These are phyloP conservation scores for Uropetala carovei DNA, from an alignment of 2,888 invertebrate species.

Conservation along the genomic window DNA sequence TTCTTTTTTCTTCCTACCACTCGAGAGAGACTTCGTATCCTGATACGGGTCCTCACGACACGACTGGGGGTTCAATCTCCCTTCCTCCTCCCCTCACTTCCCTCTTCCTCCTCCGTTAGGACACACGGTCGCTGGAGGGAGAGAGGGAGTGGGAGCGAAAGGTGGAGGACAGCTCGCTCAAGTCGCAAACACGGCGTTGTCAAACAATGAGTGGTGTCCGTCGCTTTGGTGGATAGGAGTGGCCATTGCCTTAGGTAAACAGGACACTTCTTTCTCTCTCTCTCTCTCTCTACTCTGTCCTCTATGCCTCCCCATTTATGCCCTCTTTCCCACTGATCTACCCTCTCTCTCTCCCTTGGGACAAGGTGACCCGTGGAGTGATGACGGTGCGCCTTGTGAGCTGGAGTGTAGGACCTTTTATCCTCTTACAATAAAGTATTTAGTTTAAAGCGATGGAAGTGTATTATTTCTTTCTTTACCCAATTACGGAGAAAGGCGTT, in stretches of 20 bases:
- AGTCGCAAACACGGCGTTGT: slow-evolving; percentile 37
- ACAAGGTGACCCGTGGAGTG: no score
- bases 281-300: not conserved
- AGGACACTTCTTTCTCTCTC: not conserved
- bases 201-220: slow-evolving; percentile 27
- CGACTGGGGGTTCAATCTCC: not conserved
- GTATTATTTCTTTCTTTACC: no score
- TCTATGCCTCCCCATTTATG: not conserved
- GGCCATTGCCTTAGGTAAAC: slow-evolving; percentile 45
- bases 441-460: no score
- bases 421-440: no score
- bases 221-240: slow-evolving; percentile 27
- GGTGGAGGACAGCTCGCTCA: not conserved
- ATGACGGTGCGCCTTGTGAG: no score
- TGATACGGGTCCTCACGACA: slow-evolving; percentile 3
- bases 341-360: not conserved
- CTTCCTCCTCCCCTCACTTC: not conserved
- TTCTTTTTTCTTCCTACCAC: not conserved
- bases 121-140: not conserved
- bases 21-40: slow-evolving; percentile 2
- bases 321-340: not conserved
- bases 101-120: not conserved
- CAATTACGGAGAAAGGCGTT: no score
- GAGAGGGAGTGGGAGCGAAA: not conserved
- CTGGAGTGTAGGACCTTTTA: no score